These are phyloP conservation scores for Alosa alosa DNA, from an alignment of 2,113 vertebrate genomes.

Conservation along the genomic window DNA sequence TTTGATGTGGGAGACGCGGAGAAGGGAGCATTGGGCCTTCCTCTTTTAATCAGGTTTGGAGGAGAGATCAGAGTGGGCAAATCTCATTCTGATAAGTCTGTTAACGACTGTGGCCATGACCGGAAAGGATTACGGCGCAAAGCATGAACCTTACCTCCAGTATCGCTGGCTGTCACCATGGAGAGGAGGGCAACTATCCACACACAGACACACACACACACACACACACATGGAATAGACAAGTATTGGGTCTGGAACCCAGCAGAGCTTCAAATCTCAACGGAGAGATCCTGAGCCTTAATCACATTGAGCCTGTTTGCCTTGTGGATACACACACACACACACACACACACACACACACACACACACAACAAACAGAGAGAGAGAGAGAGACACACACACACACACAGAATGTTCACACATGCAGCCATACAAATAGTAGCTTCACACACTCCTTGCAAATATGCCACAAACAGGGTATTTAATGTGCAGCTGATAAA, in stretches of 20 bases:
- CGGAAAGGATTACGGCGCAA: conserved; percentile 52
- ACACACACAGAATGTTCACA: not conserved
- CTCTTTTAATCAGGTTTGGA: conserved; percentile 59
- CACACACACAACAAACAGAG: not conserved
- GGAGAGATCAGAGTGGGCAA: conserved; percentile 52
- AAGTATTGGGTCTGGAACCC: conserved; percentile 26
- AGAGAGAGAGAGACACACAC: too few relatives aligned
- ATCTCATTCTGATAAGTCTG: conserved; percentile 68
- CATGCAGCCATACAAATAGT: not conserved
- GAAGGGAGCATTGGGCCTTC: not conserved
- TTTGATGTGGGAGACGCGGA: not conserved
- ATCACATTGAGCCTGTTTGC: conserved; percentile 42
- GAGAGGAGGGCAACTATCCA: conserved; percentile 18
- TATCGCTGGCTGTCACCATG: conserved; percentile 22
- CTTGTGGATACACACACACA: not conserved
- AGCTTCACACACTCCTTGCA: not conserved
- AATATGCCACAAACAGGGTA: not conserved
- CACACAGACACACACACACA: conserved; percentile 6
- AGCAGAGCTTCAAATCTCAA: conserved; percentile 32
- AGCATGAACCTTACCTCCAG: conserved; percentile 36
- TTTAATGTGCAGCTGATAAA: conserved; percentile 48
- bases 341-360: conserved; percentile 10
- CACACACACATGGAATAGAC: not conserved
- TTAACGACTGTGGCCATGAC: conserved; percentile 53
- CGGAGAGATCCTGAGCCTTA: conserved; percentile 38